Evolutionary conservation across 2,113 vertebrate species (phyloP), one percentile per base, ranked within the genome.

Genomic region (Colius striatus): DNA sequence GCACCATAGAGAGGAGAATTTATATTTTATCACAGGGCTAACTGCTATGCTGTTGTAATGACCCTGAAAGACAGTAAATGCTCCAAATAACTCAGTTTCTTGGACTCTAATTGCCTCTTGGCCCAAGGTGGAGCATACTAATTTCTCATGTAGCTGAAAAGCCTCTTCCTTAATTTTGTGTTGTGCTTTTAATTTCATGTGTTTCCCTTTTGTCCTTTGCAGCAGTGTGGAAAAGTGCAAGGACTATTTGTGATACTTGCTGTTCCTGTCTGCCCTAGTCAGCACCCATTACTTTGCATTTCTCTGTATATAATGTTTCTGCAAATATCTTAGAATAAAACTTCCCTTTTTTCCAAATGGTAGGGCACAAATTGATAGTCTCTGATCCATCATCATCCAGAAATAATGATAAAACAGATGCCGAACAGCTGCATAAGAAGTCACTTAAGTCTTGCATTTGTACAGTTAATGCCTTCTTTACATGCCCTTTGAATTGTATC

Each of bases 1-100:
- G 41, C 11, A 12, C 80, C 4, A 0, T 60, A 36, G 91, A 89
- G 89, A 86, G 81, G 48, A 94, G 60, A 48, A 87, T 95, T 89
- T 87, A 34, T 96, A 71, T 92, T 95, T 96, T 92, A 86, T 92
- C 51, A 63, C 53, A 93, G 50, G 86, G 48, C 86, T 92, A 89
- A 95, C 77, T 91, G 71, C 89, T 81, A 0, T 10, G 23, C 34
- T 84, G n/a, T 89, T 89, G 34, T 91, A 93, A 89, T 89, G 86
- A 94, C 89, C 80, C 86, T 78, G 57, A 91, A 95, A 91, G 76
- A 83, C 83, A 84, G 73, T 67, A 87, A 92, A 87, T 82, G 84
- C 45, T 92, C 77, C 80, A 93, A 89, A 91, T 90, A 94, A 87
- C 84, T 95, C 60, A 32, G 21, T 74, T 90, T 78, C 22, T 90